Evolutionary conservation across 2,113 vertebrate species (phyloP).

Genomic region (Gymnocephalus cernua): DNA sequence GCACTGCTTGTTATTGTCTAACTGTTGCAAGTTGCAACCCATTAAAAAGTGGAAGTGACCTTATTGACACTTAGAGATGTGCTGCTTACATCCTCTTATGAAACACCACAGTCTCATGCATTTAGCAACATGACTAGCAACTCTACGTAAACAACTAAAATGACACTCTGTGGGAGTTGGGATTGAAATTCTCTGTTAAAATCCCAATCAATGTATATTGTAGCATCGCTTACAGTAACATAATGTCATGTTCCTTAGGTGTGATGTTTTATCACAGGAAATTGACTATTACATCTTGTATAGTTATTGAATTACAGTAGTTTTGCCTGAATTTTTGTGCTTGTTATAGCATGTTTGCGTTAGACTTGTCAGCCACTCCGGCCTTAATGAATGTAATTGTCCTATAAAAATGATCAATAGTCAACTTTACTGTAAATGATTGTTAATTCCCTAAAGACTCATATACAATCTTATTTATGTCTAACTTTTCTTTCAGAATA

Average conservation of each 20-base stretch:
- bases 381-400: neutral
- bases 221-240: neutral
- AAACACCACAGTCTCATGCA: conserved; percentile 71
- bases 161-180: conserved; percentile 10
- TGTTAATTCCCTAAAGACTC: neutral
- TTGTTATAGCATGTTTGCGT: neutral
- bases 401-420: neutral
- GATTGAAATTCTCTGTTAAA: neutral
- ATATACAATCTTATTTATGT: neutral
- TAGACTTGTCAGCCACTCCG: neutral
- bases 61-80: conserved; percentile 78
- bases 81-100: conserved; percentile 84
- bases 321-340: neutral
- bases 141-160: conserved; percentile 58
- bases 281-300: too few relatives aligned
- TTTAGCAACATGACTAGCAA: conserved; percentile 64
- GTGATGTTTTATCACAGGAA: too few relatives aligned
- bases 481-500: conserved; percentile 2
- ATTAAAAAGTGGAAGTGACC: conserved; percentile 84
- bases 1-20: conserved; percentile 38
- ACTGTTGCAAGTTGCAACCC: conserved; percentile 59
- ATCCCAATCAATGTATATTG: neutral
- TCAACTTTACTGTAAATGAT: neutral
- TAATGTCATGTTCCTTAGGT: too few relatives aligned
- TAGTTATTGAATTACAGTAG: neutral